Conservation (phyloP, 2,888 invertebrate genomes). For the Agrotis clavis region DNA sequence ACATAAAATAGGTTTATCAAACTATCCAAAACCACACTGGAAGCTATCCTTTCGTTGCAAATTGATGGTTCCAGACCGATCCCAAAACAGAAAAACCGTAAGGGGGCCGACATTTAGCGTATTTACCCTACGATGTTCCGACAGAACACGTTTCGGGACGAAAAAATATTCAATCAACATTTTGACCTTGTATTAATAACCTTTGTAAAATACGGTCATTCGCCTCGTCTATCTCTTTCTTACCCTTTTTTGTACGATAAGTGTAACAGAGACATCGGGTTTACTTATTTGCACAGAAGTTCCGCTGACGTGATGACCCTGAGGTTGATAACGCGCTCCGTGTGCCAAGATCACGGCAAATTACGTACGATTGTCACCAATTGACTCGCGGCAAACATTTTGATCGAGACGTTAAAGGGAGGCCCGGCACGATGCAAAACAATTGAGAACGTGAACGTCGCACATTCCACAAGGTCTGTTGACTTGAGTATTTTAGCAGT, state of each 20-base stretch:
- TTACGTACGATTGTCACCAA: constrained; percentile 75
- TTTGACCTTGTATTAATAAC: constrained; percentile 74
- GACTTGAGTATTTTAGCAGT: constrained; percentile 43
- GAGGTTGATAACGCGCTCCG: constrained; percentile 66
- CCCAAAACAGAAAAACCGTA: too few species aligned
- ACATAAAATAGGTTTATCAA: too few species aligned
- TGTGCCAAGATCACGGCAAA: constrained; percentile 74
- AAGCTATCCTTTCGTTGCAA: too few species aligned
- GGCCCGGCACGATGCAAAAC: constrained; percentile 59
- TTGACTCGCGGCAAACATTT: constrained; percentile 70
- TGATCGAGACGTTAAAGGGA: constrained; percentile 52
- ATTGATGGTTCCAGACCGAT: too few species aligned
- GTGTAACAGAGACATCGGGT: constrained; percentile 63
- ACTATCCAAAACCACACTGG: too few species aligned
- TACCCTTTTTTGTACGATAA: constrained; percentile 59
- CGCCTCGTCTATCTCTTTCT: constrained; percentile 71
- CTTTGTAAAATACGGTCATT: constrained; percentile 73
- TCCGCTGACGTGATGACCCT: constrained; percentile 73
- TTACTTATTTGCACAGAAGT: constrained; percentile 63
- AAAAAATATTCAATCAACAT: constrained; percentile 47
- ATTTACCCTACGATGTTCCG: constrained; percentile 4
- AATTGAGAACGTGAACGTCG: constrained; percentile 53
- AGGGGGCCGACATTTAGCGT: too few species aligned
- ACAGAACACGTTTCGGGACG: constrained; percentile 42
- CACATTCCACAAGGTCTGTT: constrained; percentile 51